Evolutionary conservation across 2,797 vertebrate species (phyloP).

Genomic region (Meriones psammophilus): DNA sequence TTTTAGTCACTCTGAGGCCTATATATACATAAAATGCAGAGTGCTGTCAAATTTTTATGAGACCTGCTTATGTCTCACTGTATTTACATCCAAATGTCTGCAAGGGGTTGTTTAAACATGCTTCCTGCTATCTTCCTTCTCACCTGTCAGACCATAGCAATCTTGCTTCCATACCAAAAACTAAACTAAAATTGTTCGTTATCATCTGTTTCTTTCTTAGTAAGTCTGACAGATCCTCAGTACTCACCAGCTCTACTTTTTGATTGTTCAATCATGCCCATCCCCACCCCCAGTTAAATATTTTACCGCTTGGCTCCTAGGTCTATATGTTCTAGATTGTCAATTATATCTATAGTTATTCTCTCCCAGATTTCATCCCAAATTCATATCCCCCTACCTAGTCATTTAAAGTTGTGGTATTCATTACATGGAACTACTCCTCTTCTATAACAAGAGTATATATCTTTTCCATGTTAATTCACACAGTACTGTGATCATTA

Average conservation of each 20-base stretch:
- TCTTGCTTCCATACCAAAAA: not conserved
- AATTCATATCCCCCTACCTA: not conserved
- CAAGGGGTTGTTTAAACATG: not conserved
- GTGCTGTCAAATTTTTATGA: not conserved
- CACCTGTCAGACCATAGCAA: not conserved
- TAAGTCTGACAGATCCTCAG: not conserved
- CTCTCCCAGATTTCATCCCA: not conserved
- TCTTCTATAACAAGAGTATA: not conserved
- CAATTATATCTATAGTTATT: not conserved
- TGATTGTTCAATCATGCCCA: not conserved
- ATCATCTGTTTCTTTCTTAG: slow-evolving; percentile 16
- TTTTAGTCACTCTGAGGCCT: slow-evolving; percentile 6
- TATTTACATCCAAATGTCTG: slow-evolving; percentile 2
- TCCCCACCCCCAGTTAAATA: not conserved
- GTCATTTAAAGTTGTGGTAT: not conserved
- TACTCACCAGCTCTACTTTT: slow-evolving; percentile 1
- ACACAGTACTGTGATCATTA: slow-evolving; percentile 1
- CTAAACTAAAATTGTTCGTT: slow-evolving; percentile 35
- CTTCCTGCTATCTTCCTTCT: not conserved
- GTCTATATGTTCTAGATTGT: slow-evolving; percentile 19
- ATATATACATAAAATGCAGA: not conserved
- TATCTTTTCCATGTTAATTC: not conserved
- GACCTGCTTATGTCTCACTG: not conserved
- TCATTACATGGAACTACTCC: not conserved
- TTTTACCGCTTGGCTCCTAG: not conserved